Conservation (phyloP, 2,113 vertebrate species). For the Cygnus buccinator region DNA sequence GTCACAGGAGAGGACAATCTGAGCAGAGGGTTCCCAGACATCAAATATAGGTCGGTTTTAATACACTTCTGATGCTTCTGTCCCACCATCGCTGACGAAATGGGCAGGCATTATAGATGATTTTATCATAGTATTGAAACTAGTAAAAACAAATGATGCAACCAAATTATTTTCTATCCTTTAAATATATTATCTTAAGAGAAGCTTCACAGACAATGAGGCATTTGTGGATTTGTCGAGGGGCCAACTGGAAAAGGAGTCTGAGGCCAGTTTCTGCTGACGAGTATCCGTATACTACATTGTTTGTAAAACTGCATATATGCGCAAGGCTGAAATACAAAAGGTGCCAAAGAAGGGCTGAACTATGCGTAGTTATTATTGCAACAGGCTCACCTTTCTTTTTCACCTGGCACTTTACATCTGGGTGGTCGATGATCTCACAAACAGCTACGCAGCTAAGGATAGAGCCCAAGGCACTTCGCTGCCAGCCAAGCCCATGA, state of each 20-base stretch:
- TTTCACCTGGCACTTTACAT: conserved; percentile 95
- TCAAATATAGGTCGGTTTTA: neutral
- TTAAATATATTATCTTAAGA: neutral
- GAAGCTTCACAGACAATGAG: neutral
- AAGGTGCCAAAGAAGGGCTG: neutral
- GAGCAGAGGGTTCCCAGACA: neutral
- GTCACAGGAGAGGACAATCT: neutral
- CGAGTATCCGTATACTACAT: fast-evolving
- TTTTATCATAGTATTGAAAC: neutral
- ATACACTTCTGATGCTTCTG: neutral
- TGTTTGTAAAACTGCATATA: fast-evolving
- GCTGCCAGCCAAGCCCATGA: conserved; percentile 88
- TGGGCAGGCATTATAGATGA: fast-evolving
- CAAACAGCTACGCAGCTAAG: conserved; percentile 97
- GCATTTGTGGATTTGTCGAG: neutral
- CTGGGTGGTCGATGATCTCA: conserved; percentile 96
- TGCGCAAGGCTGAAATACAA: neutral
- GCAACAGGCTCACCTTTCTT: conserved; percentile 86
- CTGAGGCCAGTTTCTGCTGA: neutral
- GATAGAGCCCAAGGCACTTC: conserved; percentile 85
- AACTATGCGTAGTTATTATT: neutral
- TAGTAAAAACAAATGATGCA: neutral
- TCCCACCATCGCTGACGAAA: neutral
- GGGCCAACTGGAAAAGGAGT: neutral
- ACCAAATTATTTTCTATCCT: neutral